phyloP scores from a whole-genome alignment of 2,797 vertebrate genomes.

The Zonotrichia albicollis region DNA sequence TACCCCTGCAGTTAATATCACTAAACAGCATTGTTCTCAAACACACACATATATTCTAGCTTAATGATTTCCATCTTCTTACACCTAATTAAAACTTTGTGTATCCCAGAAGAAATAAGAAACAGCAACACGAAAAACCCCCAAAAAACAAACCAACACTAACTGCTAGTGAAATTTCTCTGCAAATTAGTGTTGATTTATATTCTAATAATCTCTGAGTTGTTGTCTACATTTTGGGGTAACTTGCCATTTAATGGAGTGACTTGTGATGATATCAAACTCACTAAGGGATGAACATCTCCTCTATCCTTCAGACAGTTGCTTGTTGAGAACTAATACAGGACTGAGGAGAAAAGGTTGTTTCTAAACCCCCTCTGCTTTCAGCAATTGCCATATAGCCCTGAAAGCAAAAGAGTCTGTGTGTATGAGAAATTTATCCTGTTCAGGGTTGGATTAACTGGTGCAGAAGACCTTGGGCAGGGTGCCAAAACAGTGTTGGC shows the following conservation, averaged over 20 bases:
- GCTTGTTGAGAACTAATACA: background rate
- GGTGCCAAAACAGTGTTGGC: slow-evolving; percentile 26
- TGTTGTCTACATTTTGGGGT: background rate
- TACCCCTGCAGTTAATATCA: background rate
- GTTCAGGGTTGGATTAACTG: slow-evolving; percentile 39
- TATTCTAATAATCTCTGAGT: background rate
- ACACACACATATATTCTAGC: background rate
- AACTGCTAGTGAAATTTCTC: background rate
- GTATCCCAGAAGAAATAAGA: background rate
- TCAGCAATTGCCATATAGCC: background rate
- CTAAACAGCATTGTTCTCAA: background rate
- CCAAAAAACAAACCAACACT: background rate
- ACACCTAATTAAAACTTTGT: background rate
- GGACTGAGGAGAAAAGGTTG: background rate
- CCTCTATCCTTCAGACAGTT: background rate
- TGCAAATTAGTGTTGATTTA: background rate
- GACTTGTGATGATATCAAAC: background rate
- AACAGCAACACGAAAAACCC: background rate
- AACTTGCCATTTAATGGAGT: background rate
- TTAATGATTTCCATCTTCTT: background rate
- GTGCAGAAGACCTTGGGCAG: slow-evolving; percentile 49
- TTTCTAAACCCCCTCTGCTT: background rate
- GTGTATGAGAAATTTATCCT: slow-evolving; percentile 12
- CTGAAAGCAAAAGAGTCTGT: background rate
- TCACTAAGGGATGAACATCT: background rate